phyloP scores from a whole-genome alignment of 2,797 vertebrate genomes.

The Cryptoblepharus egeriae region DNA sequence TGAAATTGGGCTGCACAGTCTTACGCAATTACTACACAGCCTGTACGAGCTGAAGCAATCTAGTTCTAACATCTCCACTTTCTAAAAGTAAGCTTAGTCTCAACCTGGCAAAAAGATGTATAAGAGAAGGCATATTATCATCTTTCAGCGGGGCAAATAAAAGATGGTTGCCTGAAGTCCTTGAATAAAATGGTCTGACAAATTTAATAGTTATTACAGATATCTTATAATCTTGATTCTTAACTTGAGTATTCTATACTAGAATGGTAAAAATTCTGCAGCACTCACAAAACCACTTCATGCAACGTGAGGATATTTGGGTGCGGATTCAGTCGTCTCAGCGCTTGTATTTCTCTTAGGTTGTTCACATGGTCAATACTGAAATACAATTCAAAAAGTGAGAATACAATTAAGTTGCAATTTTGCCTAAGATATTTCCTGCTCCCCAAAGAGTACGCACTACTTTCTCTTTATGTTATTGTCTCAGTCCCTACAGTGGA shows the following conservation, averaged over 20 bases:
- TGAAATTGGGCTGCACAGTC: background rate
- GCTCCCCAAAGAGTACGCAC: constrained; percentile 20
- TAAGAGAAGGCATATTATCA: background rate
- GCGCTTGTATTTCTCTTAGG: constrained; percentile 85
- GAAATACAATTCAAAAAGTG: constrained; percentile 38
- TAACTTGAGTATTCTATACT: background rate
- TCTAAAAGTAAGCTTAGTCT: background rate
- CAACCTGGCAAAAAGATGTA: background rate
- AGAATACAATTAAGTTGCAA: background rate
- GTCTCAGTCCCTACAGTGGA: background rate
- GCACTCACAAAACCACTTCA: constrained; percentile 88
- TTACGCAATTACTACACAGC: too few species aligned
- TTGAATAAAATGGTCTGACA: constrained; percentile 8
- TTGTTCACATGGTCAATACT: constrained; percentile 88
- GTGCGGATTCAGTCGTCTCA: constrained; percentile 86
- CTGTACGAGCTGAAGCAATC: too few species aligned
- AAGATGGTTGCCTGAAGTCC: background rate
- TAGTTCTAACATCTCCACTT: background rate
- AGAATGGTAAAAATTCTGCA: background rate
- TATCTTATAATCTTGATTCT: background rate
- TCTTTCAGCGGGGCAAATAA: background rate
- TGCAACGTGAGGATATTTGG: constrained; percentile 86
- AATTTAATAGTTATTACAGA: constrained; percentile 39
- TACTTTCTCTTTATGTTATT: background rate
- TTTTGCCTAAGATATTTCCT: background rate